These are phyloP conservation scores for Pedicia rivosa DNA, from an alignment of 2,888 invertebrate species.

Conservation along the genomic window DNA sequence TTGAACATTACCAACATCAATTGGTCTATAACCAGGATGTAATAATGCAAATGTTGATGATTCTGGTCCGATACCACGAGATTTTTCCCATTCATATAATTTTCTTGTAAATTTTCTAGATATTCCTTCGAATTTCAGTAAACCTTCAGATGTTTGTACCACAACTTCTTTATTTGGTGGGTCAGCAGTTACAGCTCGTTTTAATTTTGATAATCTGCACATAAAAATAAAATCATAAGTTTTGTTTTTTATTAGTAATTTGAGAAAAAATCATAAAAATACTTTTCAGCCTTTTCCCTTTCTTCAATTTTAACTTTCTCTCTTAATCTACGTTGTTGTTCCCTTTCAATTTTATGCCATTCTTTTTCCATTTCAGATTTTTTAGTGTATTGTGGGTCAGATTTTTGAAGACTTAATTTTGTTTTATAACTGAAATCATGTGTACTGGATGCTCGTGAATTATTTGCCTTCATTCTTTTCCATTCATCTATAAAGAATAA, in stretches of 20 bases:
- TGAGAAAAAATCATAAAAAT: background rate
- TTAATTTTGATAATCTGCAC: conserved; percentile 24
- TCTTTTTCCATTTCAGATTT: conserved; percentile 42
- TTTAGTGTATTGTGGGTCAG: conserved; percentile 24
- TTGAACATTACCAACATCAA: conserved; percentile 25
- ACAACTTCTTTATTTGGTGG: conserved; percentile 51
- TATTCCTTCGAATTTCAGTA: conserved; percentile 72
- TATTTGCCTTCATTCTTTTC: conserved; percentile 56
- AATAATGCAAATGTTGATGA: conserved; percentile 69
- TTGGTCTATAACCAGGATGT: conserved; percentile 37
- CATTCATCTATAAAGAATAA: conserved; percentile 45
- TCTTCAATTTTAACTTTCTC: conserved; percentile 46
- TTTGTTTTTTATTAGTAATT: background rate
- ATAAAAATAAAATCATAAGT: background rate
- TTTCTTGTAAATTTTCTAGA: conserved; percentile 80
- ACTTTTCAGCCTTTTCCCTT: conserved; percentile 39
- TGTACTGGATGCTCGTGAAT: conserved; percentile 32
- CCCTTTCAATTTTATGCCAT: conserved; percentile 40
- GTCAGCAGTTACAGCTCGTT: conserved; percentile 36
- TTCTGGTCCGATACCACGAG: conserved; percentile 72
- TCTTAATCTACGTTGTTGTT: conserved; percentile 41
- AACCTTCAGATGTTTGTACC: conserved; percentile 67
- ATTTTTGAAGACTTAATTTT: background rate
- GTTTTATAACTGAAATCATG: conserved; percentile 21
- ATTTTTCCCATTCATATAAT: conserved; percentile 83